Evolutionary conservation across 2,888 invertebrate species (phyloP).

Genomic region (Trachelus iudaicus): DNA sequence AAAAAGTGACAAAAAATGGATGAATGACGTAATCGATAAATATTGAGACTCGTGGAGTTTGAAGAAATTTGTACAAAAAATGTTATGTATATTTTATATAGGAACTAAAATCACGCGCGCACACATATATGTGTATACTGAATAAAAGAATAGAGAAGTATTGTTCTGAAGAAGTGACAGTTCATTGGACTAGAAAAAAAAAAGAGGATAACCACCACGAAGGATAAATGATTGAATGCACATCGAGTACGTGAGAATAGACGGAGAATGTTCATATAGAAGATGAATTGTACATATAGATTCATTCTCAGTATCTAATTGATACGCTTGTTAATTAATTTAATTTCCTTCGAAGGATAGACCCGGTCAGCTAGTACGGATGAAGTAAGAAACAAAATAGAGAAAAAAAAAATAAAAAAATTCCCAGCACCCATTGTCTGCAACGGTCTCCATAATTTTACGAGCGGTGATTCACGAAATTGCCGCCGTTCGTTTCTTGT

Average conservation of each 20-base stretch:
- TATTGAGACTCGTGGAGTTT: background rate
- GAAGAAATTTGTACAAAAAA: background rate
- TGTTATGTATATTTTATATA: no score
- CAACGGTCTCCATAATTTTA: background rate
- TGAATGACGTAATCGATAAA: background rate
- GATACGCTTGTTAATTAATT: slow-evolving; percentile 24
- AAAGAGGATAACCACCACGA: background rate
- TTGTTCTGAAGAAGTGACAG: background rate
- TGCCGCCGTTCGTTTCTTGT: background rate
- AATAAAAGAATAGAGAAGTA: background rate
- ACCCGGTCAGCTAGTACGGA: background rate
- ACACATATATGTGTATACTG: no score
- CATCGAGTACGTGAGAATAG: slow-evolving; percentile 35
- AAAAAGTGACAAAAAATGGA: background rate
- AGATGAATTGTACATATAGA: slow-evolving; percentile 5
- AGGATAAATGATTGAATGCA: slow-evolving; percentile 18
- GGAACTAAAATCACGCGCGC: no score
- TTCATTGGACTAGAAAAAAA: background rate
- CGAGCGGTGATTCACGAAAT: slow-evolving; percentile 1
- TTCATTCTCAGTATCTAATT: slow-evolving; percentile 26
- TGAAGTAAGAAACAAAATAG: background rate
- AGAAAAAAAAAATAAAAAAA: background rate
- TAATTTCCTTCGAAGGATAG: slow-evolving; percentile 29
- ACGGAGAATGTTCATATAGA: background rate
- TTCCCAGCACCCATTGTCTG: background rate